Evolutionary conservation across 2,888 invertebrate genomes (phyloP).

Genomic region (Drosophila anceps): DNA sequence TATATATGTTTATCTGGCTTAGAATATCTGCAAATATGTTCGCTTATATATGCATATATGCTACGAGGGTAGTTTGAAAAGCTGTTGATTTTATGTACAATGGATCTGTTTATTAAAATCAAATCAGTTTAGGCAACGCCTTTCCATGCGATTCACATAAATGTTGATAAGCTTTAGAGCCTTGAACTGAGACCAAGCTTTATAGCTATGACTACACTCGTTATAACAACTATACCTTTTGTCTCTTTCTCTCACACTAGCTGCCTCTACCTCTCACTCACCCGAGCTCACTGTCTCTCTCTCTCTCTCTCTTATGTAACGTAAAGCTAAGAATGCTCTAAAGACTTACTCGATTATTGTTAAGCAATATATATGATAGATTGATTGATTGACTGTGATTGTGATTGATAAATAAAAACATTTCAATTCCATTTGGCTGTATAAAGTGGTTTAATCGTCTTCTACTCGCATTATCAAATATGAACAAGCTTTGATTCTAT

Average conservation of each 20-base stretch:
- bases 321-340: background rate
- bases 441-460: slow-evolving; percentile 13
- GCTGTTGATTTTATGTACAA: background rate
- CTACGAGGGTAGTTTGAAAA: background rate
- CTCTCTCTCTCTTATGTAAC: background rate
- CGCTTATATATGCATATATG: background rate
- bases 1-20: background rate
- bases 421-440: background rate
- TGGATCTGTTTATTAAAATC: background rate
- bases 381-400: background rate
- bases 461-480: slow-evolving; percentile 9
- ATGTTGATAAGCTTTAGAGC: background rate
- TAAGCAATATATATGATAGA: background rate
- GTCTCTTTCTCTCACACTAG: background rate
- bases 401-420: background rate
- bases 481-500: background rate
- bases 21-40: background rate
- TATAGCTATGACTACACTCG: background rate
- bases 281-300: background rate
- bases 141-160: background rate
- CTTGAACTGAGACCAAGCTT: background rate
- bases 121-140: background rate
- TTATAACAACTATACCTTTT: background rate
- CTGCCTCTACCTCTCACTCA: background rate
- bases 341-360: background rate